Conservation (phyloP, 2,888 invertebrate species). For the Andricus curvator region DNA sequence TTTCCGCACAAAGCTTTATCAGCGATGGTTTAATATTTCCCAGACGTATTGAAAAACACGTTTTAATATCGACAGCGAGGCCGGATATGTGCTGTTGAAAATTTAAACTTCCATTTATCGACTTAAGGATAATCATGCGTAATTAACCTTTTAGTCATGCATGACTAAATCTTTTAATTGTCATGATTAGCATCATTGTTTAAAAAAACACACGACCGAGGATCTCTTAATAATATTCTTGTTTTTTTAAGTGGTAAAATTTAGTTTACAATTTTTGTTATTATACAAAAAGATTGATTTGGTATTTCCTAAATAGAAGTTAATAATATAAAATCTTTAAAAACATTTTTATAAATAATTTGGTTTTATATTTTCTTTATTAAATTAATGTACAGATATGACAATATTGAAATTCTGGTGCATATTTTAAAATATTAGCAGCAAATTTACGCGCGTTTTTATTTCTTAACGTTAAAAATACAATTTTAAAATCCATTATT, state of each 20-base stretch:
- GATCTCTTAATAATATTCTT: neutral
- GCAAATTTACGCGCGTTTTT: too few species aligned
- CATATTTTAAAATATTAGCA: too few species aligned
- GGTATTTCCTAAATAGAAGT: too few species aligned
- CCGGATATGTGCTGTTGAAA: neutral
- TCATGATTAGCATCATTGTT: conserved; percentile 3
- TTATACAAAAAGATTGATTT: too few species aligned
- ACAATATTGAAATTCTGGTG: too few species aligned
- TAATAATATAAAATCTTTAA: too few species aligned
- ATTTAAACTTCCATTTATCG: conserved; percentile 10
- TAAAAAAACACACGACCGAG: neutral
- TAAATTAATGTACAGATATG: too few species aligned
- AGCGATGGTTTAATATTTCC: conserved; percentile 5
- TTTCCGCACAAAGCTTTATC: neutral
- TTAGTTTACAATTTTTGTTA: too few species aligned
- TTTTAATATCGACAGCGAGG: conserved; percentile 5
- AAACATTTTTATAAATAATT: too few species aligned
- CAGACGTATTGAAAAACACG: conserved; percentile 14
- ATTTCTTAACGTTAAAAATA: too few species aligned
- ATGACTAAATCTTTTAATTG: conserved; percentile 25
- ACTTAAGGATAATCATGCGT: conserved; percentile 9
- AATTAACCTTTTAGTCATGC: conserved; percentile 19
- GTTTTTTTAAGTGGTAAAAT: neutral
- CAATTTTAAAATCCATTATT: too few species aligned
- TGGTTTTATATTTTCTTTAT: too few species aligned